These are phyloP conservation scores for Miniopterus natalensis DNA, from an alignment of 2,113 vertebrate species.

Conservation along the genomic window DNA sequence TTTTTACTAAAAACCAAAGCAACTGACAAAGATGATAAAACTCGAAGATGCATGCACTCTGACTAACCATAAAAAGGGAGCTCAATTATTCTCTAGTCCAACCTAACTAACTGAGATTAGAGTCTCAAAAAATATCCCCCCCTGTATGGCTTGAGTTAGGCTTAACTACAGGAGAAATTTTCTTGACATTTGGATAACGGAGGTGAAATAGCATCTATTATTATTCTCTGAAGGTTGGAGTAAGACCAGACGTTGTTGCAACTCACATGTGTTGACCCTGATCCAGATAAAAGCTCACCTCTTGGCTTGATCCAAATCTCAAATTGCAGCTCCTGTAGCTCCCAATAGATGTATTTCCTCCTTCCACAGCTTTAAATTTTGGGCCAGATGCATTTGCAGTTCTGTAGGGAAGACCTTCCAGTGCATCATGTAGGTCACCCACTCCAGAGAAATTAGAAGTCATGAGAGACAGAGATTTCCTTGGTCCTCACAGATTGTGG, in stretches of 20 bases:
- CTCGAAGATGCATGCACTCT: background rate
- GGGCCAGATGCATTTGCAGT: rapidly evolving
- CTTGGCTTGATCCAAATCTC: background rate
- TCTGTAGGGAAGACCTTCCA: background rate
- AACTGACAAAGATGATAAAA: background rate
- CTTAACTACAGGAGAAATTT: background rate
- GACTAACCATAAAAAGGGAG: no score
- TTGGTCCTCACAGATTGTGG: background rate
- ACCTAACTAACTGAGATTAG: background rate
- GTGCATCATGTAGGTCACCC: background rate
- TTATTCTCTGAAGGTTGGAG: background rate
- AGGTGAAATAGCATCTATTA: background rate
- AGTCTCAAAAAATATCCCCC: background rate
- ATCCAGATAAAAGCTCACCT: background rate
- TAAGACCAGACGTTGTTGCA: background rate
- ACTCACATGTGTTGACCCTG: background rate
- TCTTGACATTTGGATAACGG: background rate
- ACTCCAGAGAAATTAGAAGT: background rate
- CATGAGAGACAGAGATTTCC: background rate
- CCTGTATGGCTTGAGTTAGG: background rate
- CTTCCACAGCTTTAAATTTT: background rate
- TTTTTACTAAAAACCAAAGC: background rate
- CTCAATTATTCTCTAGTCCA: background rate
- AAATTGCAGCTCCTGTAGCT: background rate
- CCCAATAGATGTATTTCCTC: background rate